These are phyloP conservation scores for Anhinga anhinga DNA, from an alignment of 2,113 vertebrate genomes.

Conservation along the genomic window DNA sequence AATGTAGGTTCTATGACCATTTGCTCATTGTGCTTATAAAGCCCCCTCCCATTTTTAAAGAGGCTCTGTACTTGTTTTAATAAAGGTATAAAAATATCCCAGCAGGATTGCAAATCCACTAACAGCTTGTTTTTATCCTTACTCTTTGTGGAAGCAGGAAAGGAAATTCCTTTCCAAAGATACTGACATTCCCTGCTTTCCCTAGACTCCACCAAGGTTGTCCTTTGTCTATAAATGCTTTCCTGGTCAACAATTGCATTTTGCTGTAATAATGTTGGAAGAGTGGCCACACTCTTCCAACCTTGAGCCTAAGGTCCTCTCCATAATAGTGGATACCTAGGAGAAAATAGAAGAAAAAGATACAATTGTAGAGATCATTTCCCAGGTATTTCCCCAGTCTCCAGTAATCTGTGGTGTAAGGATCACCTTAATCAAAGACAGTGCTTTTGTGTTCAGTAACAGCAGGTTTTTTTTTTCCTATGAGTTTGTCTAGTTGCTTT, in stretches of 20 bases:
- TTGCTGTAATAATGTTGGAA: not conserved
- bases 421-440: not conserved
- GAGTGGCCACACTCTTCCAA: not conserved
- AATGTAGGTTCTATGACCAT: not conserved
- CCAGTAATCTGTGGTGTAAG: not conserved
- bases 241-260: not conserved
- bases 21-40: not conserved
- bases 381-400: not conserved
- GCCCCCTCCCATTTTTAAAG: not conserved
- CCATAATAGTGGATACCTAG: not conserved
- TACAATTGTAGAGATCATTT: not conserved
- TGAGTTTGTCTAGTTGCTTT: not conserved
- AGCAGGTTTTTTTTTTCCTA: not conserved
- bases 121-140: not conserved
- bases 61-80: conserved; percentile 11
- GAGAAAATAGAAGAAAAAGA: not conserved
- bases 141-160: not conserved
- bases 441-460: not conserved
- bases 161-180: not conserved
- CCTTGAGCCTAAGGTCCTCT: not conserved
- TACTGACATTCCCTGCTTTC: not conserved
- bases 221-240: not conserved
- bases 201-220: not conserved
- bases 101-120: not conserved
- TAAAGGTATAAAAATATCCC: not conserved